These are phyloP conservation scores for Parasteatoda lunata DNA, from an alignment of 2,888 invertebrate genomes.

Conservation along the genomic window DNA sequence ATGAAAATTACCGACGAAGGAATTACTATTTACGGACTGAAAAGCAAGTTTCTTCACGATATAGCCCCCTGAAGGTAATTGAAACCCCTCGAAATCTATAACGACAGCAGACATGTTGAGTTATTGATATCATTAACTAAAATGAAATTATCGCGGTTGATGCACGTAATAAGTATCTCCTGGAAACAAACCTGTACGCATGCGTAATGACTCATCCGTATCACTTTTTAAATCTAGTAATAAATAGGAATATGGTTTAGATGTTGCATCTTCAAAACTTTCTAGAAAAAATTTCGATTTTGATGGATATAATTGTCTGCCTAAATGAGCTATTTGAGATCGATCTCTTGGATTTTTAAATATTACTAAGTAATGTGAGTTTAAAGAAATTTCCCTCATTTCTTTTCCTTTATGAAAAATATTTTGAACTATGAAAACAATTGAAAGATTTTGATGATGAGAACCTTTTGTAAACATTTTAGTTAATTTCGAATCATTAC, in stretches of 20 bases:
- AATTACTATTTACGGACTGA: no score
- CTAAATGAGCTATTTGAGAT: constrained; percentile 29
- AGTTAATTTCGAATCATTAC: background rate
- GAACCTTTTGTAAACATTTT: constrained; percentile 41
- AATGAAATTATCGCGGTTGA: constrained; percentile 31
- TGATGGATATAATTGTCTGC: constrained; percentile 24
- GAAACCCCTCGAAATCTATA: no score
- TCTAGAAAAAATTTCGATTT: constrained; percentile 27
- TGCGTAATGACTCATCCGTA: constrained; percentile 20
- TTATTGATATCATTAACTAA: no score
- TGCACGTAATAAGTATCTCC: constrained; percentile 19
- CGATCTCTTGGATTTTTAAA: constrained; percentile 43
- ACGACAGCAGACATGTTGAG: no score
- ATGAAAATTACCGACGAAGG: no score
- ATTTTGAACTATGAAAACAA: constrained; percentile 50
- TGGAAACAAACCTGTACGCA: constrained; percentile 23
- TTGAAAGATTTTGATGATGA: constrained; percentile 37
- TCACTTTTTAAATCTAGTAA: constrained; percentile 31
- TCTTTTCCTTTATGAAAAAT: constrained; percentile 31
- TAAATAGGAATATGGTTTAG: constrained; percentile 19
- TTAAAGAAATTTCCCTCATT: constrained; percentile 34
- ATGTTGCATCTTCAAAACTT: constrained; percentile 41
- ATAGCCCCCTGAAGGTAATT: no score
- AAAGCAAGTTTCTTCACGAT: no score
- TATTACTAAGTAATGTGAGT: constrained; percentile 29